Evolutionary conservation across 2,113 vertebrate genomes (phyloP).

Genomic region (Aleadryas rufinucha): DNA sequence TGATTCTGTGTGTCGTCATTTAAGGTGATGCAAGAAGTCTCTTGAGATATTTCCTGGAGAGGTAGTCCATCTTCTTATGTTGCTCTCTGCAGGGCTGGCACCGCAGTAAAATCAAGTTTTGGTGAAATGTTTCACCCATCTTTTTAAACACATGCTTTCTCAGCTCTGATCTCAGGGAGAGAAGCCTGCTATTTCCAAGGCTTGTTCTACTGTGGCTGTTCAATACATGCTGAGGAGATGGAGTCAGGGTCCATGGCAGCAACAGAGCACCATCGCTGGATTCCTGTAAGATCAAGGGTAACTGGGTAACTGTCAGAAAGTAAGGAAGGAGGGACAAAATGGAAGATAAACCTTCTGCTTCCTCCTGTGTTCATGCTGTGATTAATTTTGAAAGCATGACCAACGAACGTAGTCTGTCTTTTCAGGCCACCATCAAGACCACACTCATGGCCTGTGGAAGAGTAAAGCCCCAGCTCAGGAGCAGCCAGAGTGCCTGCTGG

Average conservation of each 20-base stretch:
- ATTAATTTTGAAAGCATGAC: background rate
- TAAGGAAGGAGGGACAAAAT: background rate
- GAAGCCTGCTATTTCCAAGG: background rate
- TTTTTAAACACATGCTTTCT: background rate
- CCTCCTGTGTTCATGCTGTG: background rate
- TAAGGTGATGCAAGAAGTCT: background rate
- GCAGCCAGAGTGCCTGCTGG: background rate
- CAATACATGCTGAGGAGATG: fast-evolving
- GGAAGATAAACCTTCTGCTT: background rate
- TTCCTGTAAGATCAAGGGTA: background rate
- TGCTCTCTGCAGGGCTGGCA: background rate
- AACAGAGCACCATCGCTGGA: background rate
- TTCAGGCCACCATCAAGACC: background rate
- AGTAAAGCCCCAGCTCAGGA: background rate
- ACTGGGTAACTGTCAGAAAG: background rate
- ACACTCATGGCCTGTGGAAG: background rate
- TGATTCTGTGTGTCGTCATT: background rate
- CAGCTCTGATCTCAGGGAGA: background rate
- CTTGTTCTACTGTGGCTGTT: background rate
- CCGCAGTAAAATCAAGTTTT: background rate
- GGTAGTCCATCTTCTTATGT: background rate
- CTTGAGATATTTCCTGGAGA: background rate
- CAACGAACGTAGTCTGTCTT: background rate
- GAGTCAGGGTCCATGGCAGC: background rate
- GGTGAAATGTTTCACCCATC: background rate